Percentiles rank a stretch among this genome's conserved stretches.
Evolutionary conservation across 2,797 vertebrate species (phyloP).

Genomic region (Amblyopsis hoosieri): DNA sequence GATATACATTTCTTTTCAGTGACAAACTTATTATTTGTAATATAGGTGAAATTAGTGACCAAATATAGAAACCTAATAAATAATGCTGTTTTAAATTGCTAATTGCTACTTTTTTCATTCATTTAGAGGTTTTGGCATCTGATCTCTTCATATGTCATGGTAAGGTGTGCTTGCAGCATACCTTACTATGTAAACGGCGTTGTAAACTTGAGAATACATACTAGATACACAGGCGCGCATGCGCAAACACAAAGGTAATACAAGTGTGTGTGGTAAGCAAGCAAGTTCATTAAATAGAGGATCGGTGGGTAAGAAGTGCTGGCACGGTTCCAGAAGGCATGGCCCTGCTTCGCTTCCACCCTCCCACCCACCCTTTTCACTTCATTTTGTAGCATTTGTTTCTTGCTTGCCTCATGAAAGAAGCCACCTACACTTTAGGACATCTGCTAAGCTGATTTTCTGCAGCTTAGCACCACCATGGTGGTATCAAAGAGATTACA

Average conservation of each 20-base stretch:
- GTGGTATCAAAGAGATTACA: conserved; percentile 79
- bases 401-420: conserved; percentile 71
- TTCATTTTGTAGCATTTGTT: conserved; percentile 50
- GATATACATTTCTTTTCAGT: no score
- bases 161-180: no score
- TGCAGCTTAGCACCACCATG: conserved; percentile 76
- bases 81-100: no score
- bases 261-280: conserved; percentile 43
- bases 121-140: no score
- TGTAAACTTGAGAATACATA: no score
- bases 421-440: conserved; percentile 79
- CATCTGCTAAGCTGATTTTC: conserved; percentile 83
- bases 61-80: no score
- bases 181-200: no score
- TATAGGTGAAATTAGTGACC: no score
- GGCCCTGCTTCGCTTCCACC: conserved; percentile 27
- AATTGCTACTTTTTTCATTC: no score
- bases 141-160: no score
- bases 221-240: no score
- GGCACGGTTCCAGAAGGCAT: conserved; percentile 37
- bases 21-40: no score
- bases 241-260: conserved; percentile 3
- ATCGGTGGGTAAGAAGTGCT: conserved; percentile 51
- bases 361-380: conserved; percentile 35
- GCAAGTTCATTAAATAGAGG: conserved; percentile 26